A percentile compares a stretch with the other conserved stretches of the same genome.
These are phyloP conservation scores for Stomorhina lunata DNA, from an alignment of 2,888 invertebrate species.

Conservation along the genomic window DNA sequence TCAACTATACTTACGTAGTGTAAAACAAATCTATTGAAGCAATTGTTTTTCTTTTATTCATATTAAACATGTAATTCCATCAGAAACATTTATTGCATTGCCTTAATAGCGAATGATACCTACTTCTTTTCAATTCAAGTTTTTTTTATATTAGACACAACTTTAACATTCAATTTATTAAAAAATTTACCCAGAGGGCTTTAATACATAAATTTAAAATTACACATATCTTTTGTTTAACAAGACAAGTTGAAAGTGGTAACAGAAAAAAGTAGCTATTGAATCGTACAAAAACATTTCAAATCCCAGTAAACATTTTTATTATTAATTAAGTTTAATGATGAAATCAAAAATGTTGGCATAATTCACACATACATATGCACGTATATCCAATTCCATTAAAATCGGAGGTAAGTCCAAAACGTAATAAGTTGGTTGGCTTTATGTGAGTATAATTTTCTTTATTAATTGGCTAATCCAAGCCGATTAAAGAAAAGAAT, in stretches of 20 bases:
- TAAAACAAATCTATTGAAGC: too few species aligned
- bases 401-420: too few species aligned
- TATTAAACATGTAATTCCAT: too few species aligned
- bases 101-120: background rate
- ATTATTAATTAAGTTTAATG: background rate
- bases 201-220: constrained; percentile 35
- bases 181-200: constrained; percentile 27
- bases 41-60: too few species aligned
- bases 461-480: too few species aligned
- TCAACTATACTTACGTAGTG: too few species aligned
- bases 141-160: constrained; percentile 4
- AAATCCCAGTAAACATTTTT: background rate
- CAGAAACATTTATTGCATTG: too few species aligned
- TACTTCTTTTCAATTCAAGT: background rate
- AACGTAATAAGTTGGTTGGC: too few species aligned
- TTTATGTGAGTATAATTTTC: too few species aligned
- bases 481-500: too few species aligned
- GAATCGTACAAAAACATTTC: background rate
- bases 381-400: too few species aligned
- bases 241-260: constrained; percentile 21
- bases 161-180: constrained; percentile 47
- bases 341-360: background rate
- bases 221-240: constrained; percentile 18
- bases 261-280: background rate
- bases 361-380: too few species aligned